A percentile compares a stretch with the other conserved stretches of the same genome.
Conservation (phyloP, 2,797 vertebrate species). For the Myiotriccus ornatus region DNA sequence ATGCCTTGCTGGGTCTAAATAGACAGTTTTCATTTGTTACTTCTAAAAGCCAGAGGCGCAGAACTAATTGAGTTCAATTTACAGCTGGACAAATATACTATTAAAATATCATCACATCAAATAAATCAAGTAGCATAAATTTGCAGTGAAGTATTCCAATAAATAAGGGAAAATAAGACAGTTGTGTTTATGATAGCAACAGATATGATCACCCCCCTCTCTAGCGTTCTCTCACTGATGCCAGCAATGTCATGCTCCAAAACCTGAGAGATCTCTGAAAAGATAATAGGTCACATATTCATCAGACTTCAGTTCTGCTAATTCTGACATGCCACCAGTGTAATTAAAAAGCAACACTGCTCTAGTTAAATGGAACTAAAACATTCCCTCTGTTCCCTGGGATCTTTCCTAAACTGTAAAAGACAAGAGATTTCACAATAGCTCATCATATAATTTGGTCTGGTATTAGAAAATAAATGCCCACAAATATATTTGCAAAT, state of each 20-base stretch:
- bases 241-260: neutral
- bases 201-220: neutral
- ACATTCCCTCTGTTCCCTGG: neutral
- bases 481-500: neutral
- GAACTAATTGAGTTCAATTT: neutral
- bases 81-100: neutral
- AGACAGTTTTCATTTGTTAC: neutral
- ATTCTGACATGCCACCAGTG: neutral
- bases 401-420: neutral
- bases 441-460: neutral
- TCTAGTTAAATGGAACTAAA: neutral
- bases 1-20: neutral
- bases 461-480: neutral
- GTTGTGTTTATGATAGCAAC: neutral
- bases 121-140: neutral
- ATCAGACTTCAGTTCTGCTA: neutral
- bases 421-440: neutral
- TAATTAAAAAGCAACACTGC: neutral
- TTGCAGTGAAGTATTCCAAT: neutral
- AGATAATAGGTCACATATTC: neutral
- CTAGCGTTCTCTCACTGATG: neutral
- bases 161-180: neutral
- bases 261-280: neutral
- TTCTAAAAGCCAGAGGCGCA: neutral
- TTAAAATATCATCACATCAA: neutral